Evolutionary conservation across 2,888 invertebrate species (phyloP).

Genomic region (Dilophus febrilis): DNA sequence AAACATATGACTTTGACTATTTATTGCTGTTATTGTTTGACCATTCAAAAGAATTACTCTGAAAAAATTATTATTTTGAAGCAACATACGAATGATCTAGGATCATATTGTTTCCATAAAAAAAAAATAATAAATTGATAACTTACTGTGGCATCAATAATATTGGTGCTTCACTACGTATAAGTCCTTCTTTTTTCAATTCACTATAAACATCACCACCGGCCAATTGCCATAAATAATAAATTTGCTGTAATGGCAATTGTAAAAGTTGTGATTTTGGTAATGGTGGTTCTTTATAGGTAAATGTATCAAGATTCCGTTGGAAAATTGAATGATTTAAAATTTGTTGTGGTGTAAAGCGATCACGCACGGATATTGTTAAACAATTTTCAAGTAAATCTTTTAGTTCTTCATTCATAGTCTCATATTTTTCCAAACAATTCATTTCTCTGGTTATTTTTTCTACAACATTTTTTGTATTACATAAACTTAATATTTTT

Average conservation of each 20-base stretch:
- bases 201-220: slow-evolving; percentile 88
- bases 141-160: slow-evolving; percentile 58
- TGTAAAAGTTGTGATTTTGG: slow-evolving; percentile 30
- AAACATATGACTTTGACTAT: slow-evolving; percentile 52
- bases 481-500: slow-evolving; percentile 46
- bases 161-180: slow-evolving; percentile 70
- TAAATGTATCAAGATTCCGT: slow-evolving; percentile 23
- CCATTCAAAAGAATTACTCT: slow-evolving; percentile 75
- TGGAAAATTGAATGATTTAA: slow-evolving; percentile 37
- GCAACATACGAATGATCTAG: too few species aligned
- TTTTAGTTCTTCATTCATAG: slow-evolving; percentile 28
- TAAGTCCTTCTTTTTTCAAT: slow-evolving; percentile 76
- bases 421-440: slow-evolving; percentile 41
- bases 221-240: slow-evolving; percentile 89
- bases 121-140: slow-evolving; percentile 4
- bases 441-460: slow-evolving; percentile 67
- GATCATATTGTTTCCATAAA: too few species aligned
- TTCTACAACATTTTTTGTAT: slow-evolving; percentile 35
- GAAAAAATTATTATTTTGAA: slow-evolving; percentile 20
- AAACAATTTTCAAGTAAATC: slow-evolving; percentile 54
- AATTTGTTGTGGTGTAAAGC: slow-evolving; percentile 43
- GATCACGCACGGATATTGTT: slow-evolving; percentile 42
- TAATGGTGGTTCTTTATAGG: slow-evolving; percentile 19
- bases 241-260: slow-evolving; percentile 59
- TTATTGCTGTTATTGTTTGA: slow-evolving; percentile 60